phyloP scores from a whole-genome alignment of 2,113 vertebrate genomes.

The Falcunculus frontatus region DNA sequence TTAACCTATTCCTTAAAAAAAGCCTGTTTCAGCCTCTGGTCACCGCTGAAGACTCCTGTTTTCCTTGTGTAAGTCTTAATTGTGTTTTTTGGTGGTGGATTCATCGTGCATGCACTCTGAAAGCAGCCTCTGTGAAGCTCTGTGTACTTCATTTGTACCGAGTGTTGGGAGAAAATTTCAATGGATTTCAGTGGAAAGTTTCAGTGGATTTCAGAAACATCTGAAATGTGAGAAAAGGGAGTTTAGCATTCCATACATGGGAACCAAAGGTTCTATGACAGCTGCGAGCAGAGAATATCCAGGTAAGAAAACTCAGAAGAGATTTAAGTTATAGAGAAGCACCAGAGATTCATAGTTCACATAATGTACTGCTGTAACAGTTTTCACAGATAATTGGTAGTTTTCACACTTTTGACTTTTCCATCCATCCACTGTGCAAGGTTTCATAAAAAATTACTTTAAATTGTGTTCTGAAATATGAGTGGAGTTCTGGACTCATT shows the following conservation, averaged over 20 bases:
- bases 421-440: neutral
- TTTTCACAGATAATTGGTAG: neutral
- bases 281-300: neutral
- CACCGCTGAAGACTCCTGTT: neutral
- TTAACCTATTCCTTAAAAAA: neutral
- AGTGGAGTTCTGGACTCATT: neutral
- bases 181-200: neutral
- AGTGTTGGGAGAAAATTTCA: neutral
- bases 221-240: neutral
- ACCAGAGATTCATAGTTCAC: neutral
- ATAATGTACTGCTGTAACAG: neutral
- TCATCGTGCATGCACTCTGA: neutral
- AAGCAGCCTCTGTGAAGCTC: neutral
- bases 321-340: neutral
- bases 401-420: neutral
- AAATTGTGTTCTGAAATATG: neutral
- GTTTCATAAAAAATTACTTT: neutral
- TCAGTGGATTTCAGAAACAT: neutral
- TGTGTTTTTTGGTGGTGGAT: neutral
- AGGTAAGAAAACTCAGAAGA: neutral
- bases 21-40: neutral
- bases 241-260: neutral
- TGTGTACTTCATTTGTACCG: neutral
- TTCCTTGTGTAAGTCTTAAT: neutral
- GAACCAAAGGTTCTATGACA: neutral